Evolutionary conservation across 2,888 invertebrate genomes (phyloP), one percentile per base, ranked within the genome.

Genomic region (Melieria crassipennis): DNA sequence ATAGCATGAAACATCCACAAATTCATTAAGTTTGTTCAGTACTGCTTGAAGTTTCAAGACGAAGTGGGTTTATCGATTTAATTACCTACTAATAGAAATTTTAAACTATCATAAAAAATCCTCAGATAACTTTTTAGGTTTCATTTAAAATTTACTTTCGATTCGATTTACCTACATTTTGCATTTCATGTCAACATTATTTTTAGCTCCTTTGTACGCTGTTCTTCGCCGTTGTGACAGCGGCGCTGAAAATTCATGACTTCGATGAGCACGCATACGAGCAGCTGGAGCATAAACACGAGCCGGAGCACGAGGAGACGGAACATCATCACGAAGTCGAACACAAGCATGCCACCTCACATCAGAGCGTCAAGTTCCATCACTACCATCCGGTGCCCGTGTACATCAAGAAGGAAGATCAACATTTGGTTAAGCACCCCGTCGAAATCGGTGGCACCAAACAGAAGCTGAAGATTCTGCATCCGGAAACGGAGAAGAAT

Each of bases 381-480:
- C 92, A 92, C 81, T 92, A 89, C 87, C 92, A 92, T 79, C 89
- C 92, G 0, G 91, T 92, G 1, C 92, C 92, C 1, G 91, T 91
- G 0, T 91, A 91, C 84, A 88, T 91, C 6, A 91, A 91, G 87
- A 91, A 91, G 79, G 91, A 91, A 79, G 89, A 91, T 85, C 89
- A 89, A 78, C 90, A 92, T 82, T 85, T 91, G 72, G 81, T 91
- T 4, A 89, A 91, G 78, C 90, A 92, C 79, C 91, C 91, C 4
- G 85, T 92, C 69, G 90, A 91, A 80, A 89, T 90, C 78, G 91
- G 91, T 65, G 89, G 89, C 77, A 89, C 88, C 78, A 90, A 91
- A 78, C 89, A 89, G 76, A 89, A 89, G 79, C 81, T 91, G 78
- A 91, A 91, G 80, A 81, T 87, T 75, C 87, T 91, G 77, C 91